These are phyloP conservation scores for Plagodis pulveraria DNA, from an alignment of 2,888 invertebrate genomes.

Conservation along the genomic window DNA sequence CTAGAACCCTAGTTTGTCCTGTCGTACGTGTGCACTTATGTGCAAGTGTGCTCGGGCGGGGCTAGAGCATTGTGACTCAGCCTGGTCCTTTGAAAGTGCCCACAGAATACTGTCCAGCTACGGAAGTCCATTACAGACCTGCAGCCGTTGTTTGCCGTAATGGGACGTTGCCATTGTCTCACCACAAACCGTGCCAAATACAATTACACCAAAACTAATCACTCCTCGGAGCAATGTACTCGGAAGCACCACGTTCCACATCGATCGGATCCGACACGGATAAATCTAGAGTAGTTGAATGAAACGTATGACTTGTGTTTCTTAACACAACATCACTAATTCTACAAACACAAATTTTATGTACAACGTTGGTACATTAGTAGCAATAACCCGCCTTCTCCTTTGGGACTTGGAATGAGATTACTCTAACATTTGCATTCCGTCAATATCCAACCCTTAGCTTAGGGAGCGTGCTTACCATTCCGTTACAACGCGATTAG, in stretches of 20 bases:
- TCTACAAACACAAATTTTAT: too few relatives aligned
- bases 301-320: conserved; percentile 18
- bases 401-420: conserved; percentile 43
- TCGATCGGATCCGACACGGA: conserved; percentile 31
- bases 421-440: conserved; percentile 65
- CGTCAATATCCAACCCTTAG: conserved; percentile 56
- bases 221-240: conserved; percentile 27
- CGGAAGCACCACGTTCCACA: conserved; percentile 20
- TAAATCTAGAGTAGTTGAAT: conserved; percentile 25
- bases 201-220: conserved; percentile 35
- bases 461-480: conserved; percentile 50
- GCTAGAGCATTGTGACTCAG: conserved; percentile 40
- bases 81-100: conserved; percentile 50
- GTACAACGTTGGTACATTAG: not conserved
- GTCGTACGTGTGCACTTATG: conserved; percentile 40
- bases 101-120: conserved; percentile 35
- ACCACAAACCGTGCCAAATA: conserved; percentile 43
- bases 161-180: conserved; percentile 45
- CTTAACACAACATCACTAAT: too few relatives aligned
- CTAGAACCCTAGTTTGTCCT: conserved; percentile 39
- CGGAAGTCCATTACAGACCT: conserved; percentile 47
- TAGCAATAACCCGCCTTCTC: conserved; percentile 35
- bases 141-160: conserved; percentile 43
- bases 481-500: conserved; percentile 61
- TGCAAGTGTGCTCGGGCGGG: conserved; percentile 46